Evolutionary conservation across 2,797 vertebrate species (phyloP).

Genomic region (Myripristis murdjan): DNA sequence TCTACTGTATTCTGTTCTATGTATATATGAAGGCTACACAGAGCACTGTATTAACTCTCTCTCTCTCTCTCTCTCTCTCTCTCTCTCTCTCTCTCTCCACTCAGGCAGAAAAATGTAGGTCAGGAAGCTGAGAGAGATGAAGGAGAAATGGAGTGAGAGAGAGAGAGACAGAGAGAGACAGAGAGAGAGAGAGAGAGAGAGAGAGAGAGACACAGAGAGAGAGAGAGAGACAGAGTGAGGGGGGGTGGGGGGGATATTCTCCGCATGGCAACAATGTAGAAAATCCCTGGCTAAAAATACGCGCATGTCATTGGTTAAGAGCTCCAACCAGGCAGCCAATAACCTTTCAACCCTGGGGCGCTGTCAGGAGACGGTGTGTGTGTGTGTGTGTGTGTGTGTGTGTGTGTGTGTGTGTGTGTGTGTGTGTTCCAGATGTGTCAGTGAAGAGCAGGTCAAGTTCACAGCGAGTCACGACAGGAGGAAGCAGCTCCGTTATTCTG

Average conservation of each 20-base stretch:
- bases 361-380: too few species aligned
- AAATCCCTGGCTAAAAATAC: constrained; percentile 82
- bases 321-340: constrained; percentile 81
- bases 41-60: too few species aligned
- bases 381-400: constrained; percentile 21
- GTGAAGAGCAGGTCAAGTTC: too few species aligned
- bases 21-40: too few species aligned
- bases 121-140: too few species aligned
- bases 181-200: constrained; percentile 1
- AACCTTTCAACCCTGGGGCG: constrained; percentile 81
- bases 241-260: constrained; percentile 50
- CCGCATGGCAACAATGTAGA: constrained; percentile 86
- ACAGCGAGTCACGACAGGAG: too few species aligned
- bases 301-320: constrained; percentile 79
- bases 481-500: too few species aligned
- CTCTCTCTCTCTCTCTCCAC: too few species aligned
- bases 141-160: neutral
- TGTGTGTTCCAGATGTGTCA: too few species aligned
- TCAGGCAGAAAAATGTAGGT: too few species aligned
- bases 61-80: too few species aligned
- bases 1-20: too few species aligned
- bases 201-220: neutral
- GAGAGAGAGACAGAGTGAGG: constrained; percentile 7
- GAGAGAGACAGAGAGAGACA: neutral
- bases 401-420: constrained; percentile 7